Evolutionary conservation across 2,888 invertebrate genomes (phyloP).

Genomic region (Drosophila prolongata): DNA sequence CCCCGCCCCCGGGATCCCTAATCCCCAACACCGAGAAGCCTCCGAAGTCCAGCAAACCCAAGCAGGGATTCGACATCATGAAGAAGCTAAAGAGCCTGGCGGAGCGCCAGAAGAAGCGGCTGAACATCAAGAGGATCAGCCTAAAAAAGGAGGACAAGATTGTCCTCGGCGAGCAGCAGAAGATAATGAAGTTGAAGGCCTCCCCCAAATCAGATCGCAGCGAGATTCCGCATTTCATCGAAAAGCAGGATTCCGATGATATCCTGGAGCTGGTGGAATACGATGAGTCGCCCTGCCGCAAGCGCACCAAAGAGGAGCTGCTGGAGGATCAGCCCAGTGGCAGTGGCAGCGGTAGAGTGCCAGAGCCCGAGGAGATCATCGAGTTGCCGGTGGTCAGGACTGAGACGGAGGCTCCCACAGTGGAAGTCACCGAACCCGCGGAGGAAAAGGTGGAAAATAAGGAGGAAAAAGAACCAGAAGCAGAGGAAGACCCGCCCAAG

Average conservation of each 20-base stretch:
- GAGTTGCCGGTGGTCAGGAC: conserved; percentile 71
- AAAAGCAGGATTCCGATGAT: conserved; percentile 85
- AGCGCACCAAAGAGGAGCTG: conserved; percentile 72
- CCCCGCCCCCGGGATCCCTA: conserved; percentile 73
- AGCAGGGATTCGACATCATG: conserved; percentile 87
- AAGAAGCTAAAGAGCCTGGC: conserved; percentile 88
- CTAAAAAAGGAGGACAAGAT: conserved; percentile 85
- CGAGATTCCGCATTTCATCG: conserved; percentile 84
- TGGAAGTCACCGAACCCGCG: conserved; percentile 46
- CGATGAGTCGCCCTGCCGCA: conserved; percentile 84
- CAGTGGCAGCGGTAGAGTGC: conserved; percentile 63
- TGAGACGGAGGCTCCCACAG: conserved; percentile 51
- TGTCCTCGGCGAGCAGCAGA: conserved; percentile 85
- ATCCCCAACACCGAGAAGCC: conserved; percentile 60
- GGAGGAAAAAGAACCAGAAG: conserved; percentile 7
- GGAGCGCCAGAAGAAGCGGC: conserved; percentile 87
- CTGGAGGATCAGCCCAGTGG: conserved; percentile 49
- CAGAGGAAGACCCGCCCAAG: conserved; percentile 66
- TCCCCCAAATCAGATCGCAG: conserved; percentile 87
- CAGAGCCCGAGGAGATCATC: conserved; percentile 84
- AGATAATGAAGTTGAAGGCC: conserved; percentile 87
- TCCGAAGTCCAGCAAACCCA: conserved; percentile 54
- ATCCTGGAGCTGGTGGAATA: conserved; percentile 83
- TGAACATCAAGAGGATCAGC: conserved; percentile 82
- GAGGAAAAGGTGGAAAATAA: conserved; percentile 14